Base-by-base conservation (phyloP, 2,888 invertebrate species). In the Yponomeuta cagnagella region DNA sequence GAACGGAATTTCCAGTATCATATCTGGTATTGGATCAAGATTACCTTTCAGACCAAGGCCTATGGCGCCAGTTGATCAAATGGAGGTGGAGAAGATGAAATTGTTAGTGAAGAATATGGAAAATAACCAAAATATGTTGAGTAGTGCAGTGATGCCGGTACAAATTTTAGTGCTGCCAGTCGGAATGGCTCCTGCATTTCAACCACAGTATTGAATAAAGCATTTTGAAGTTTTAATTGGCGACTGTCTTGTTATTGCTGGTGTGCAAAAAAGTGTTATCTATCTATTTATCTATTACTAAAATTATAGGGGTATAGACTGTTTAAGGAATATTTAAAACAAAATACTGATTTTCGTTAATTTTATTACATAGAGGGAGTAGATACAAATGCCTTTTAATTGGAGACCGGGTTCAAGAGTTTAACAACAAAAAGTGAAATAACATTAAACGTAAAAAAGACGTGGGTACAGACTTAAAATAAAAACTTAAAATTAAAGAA, bases 351-450 rank as follows among this genome's bases (percentile, higher is more conserved):
- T 48, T 43, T 52, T 37, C 2, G 58, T 3, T 5, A 23, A 33
- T 30, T 23, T 58, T 71, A 69, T n/a, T 69, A 4, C 23, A 72
- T 70, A 70, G 68, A 67, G 68, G 72, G 74, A 74, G 78, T 77
- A 77, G 78, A 79, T 78, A 75, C 74, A 75, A 73, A 73, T 73
- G 74, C 74, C 73, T 66, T 71, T 72, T 73, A 70, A 43, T 43
- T 43, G 6, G 8, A 70, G 85, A 79, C 78, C 79, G 81, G 82
- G 86, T 80, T 88, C 86, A 88, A 88, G 89, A 88, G 83, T 85
- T 81, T 87, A 89, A 89, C 87, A 73, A 71, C 72, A 48, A 69
- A 74, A 70, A 71, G 37, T 63, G 12, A 10, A 68, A 30, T 6
- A 10, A 66, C 10, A 10, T 66, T 5, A 30, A 43, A 43, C 43